Evolutionary conservation across 2,888 invertebrate genomes (phyloP).

Genomic region (Dynastes hyllus): DNA sequence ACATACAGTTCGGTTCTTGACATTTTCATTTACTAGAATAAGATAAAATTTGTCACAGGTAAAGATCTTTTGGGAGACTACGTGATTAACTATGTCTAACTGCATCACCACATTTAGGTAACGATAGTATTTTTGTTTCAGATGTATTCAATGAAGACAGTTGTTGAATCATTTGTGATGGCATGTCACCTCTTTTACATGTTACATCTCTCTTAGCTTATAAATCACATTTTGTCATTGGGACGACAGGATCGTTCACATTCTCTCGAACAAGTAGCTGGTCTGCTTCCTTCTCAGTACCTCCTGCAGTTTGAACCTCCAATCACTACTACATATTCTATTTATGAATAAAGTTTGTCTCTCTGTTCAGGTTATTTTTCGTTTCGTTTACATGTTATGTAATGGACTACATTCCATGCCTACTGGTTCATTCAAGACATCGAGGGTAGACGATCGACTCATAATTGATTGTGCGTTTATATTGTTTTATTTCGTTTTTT

Average conservation of each 20-base stretch:
- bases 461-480: conserved; percentile 23
- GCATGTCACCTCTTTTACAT: conserved; percentile 68
- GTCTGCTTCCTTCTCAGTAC: conserved; percentile 68
- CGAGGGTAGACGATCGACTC: conserved; percentile 38
- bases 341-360: conserved; percentile 27
- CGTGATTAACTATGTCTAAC: no score
- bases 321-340: conserved; percentile 44
- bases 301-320: conserved; percentile 66
- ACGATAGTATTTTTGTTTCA: conserved; percentile 54
- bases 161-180: conserved; percentile 63
- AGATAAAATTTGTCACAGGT: no score
- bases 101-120: no score
- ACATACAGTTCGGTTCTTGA: no score
- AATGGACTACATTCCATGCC: conserved; percentile 64
- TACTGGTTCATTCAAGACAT: conserved; percentile 48
- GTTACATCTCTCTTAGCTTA: conserved; percentile 66
- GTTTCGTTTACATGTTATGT: conserved; percentile 39
- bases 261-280: conserved; percentile 70
- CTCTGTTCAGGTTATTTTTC: conserved; percentile 42
- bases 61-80: no score
- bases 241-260: conserved; percentile 70
- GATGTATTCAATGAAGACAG: conserved; percentile 62
- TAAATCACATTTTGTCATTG: conserved; percentile 64
- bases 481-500: conserved; percentile 1
- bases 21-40: no score